Conservation (phyloP, 2,888 invertebrate genomes). For the Chymomyza procnemis region DNA sequence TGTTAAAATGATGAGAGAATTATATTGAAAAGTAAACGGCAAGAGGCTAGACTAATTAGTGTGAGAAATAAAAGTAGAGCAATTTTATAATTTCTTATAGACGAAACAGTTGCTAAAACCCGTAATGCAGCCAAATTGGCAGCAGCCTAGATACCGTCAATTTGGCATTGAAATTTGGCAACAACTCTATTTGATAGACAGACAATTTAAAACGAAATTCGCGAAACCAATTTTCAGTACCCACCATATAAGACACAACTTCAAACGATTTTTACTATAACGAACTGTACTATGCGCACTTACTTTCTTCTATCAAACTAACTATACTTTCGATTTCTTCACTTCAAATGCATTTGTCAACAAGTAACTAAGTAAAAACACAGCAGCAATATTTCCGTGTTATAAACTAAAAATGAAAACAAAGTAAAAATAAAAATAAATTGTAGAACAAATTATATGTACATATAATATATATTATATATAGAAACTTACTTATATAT, state of each 20-base stretch:
- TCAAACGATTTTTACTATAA: neutral
- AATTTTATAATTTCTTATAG: slow-evolving; percentile 33
- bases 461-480: slow-evolving; percentile 45
- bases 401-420: neutral
- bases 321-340: slow-evolving; percentile 5
- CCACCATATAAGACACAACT: slow-evolving; percentile 56
- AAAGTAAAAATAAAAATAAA: neutral
- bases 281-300: neutral
- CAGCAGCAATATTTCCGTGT: slow-evolving; percentile 41
- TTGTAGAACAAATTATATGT: slow-evolving; percentile 29
- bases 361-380: slow-evolving; percentile 11
- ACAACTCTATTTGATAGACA: neutral
- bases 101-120: slow-evolving; percentile 17
- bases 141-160: no score
- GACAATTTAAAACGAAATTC: no score
- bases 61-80: neutral
- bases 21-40: slow-evolving; percentile 31
- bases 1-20: neutral
- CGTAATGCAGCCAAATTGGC: no score
- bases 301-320: neutral
- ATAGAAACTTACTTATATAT: slow-evolving; percentile 32
- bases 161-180: no score
- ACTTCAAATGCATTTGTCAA: slow-evolving; percentile 17
- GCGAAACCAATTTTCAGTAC: slow-evolving; percentile 56
- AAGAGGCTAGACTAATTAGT: neutral